These are phyloP conservation scores for Heterodera filipjevi DNA, from an alignment of 2,888 invertebrate species.

Conservation along the genomic window DNA sequence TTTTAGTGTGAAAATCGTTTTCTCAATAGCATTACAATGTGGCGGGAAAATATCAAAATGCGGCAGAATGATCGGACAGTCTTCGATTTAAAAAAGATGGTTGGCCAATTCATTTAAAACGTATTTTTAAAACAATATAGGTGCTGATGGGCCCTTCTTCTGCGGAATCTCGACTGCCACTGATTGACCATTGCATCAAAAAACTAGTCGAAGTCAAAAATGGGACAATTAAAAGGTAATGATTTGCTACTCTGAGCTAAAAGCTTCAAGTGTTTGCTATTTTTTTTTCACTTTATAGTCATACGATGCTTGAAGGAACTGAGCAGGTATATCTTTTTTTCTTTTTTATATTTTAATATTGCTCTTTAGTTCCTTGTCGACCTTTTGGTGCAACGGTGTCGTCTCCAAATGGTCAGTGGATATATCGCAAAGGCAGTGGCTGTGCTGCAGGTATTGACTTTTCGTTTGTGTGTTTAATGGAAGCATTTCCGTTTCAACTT, in stretches of 20 bases:
- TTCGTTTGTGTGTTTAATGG: neutral
- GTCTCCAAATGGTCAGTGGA: conserved; percentile 23
- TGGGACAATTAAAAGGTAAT: neutral
- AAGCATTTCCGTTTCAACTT: neutral
- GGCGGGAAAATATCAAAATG: conserved; percentile 31
- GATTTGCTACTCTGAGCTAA: neutral
- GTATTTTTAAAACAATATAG: neutral
- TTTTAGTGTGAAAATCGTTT: conserved; percentile 32
- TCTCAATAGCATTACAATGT: conserved; percentile 30
- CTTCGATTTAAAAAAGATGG: conserved; percentile 27
- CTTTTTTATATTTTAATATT: neutral
- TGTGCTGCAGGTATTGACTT: conserved; percentile 16
- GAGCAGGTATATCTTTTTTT: neutral
- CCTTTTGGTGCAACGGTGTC: conserved; percentile 29
- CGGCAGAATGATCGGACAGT: conserved; percentile 29
- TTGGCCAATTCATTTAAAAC: neutral
- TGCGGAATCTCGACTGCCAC: neutral
- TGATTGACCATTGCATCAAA: conserved; percentile 19
- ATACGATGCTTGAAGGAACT: conserved; percentile 7
- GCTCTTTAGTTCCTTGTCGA: conserved; percentile 28
- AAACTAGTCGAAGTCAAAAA: conserved; percentile 19
- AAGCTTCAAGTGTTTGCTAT: neutral
- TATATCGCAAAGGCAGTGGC: conserved; percentile 29
- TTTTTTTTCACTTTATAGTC: conserved; percentile 18
- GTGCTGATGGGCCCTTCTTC: neutral